Evolutionary conservation across 1,140 invertebrate species (phyloP).

Genomic region (Glossosoma conforme): DNA sequence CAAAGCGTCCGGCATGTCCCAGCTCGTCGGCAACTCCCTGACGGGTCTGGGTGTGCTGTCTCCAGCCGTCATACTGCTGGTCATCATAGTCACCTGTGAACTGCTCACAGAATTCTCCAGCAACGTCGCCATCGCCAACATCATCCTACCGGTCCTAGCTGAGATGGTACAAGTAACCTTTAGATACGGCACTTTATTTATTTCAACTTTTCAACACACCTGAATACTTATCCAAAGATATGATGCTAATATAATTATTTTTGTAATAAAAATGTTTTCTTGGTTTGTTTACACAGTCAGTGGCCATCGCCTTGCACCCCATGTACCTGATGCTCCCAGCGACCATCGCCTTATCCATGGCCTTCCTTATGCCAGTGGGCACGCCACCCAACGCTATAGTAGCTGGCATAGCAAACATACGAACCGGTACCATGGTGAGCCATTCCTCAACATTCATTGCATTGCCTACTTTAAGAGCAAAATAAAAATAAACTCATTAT

Average conservation of each 20-base stretch:
- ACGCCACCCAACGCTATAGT: constrained; percentile 92
- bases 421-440: constrained; percentile 67
- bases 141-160: constrained; percentile 72
- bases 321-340: constrained; percentile 83
- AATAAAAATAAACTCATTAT: not conserved
- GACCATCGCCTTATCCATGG: constrained; percentile 70
- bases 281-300: constrained; percentile 43
- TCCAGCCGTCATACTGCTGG: constrained; percentile 50
- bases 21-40: constrained; percentile 63
- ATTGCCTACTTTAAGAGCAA: not conserved
- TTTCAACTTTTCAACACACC: too few relatives aligned
- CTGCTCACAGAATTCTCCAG: constrained; percentile 76
- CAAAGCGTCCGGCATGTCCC: constrained; percentile 68
- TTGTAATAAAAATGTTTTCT: not conserved
- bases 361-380: constrained; percentile 69
- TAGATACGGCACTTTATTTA: not conserved
- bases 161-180: constrained; percentile 61
- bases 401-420: constrained; percentile 72
- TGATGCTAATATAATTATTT: constrained; percentile 26
- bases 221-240: too few relatives aligned
- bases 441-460: not conserved
- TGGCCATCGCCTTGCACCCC: constrained; percentile 67
- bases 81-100: constrained; percentile 51
- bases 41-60: constrained; percentile 52
- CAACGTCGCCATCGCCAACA: constrained; percentile 79